Base-by-base conservation (phyloP, 2,888 invertebrate genomes). In the Diarsia brunnea region DNA sequence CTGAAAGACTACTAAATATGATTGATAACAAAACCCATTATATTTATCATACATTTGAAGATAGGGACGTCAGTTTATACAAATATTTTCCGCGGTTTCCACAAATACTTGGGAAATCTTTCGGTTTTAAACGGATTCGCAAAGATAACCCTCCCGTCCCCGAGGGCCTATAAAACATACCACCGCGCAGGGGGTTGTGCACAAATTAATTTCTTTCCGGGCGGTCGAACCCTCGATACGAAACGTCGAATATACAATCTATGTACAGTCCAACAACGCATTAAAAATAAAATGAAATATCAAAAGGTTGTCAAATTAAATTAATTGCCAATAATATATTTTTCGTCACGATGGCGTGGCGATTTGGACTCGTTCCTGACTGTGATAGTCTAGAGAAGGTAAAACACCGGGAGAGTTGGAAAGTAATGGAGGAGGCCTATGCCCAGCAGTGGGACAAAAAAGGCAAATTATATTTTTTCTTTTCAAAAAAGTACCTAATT, bases 131-230 rank as follows among this genome's bases (percentile, higher is more conserved):
- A 66, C 70, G 58, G 72, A 77, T 78, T 78, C 49, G 27, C 19
- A 61, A 67, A 75, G 75, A 72, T 77, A 77, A 69, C 55, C 81
- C 69, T 58, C 58, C 60, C 21, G 64, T 24, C 70, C 82, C 67
- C 82, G 21, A 47, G 70, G 47, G 76, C 24, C 61, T 53, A 81
- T 81, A 84, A 84, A 81, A 68, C 78, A 81, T 84, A 84, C 81
- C 75, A 66, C 71, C 71, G 63, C 66, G 61, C 69, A 24, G 74
- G 81, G 69, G 71, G 64, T 63, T 76, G 78, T 53, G 72, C 71
- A 76, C 71, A 78, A 86, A 86, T 86, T 85, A 79, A 85, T 85
- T 84, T 78, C 64, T 84, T 76, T 79, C 72, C 78, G 73, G 79
- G 82, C 65, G 72, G 84, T 76, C 76, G 73, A 73, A 77, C 63